phyloP scores from a whole-genome alignment of 2,797 vertebrate genomes.

The Xyrichtys novacula region DNA sequence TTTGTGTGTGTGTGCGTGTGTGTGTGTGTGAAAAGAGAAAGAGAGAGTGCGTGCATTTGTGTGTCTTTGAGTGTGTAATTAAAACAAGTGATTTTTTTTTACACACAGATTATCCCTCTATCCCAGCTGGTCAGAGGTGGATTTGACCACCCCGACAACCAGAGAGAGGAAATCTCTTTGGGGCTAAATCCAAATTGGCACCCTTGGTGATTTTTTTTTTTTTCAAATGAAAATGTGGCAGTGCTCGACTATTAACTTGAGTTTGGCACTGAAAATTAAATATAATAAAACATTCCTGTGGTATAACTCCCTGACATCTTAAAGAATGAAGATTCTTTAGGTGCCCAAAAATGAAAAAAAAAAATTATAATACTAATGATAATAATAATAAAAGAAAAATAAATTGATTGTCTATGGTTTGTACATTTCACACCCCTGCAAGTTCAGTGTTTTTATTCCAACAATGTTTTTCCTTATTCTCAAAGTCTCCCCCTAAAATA shows the following conservation, averaged over 20 bases:
- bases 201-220: slow-evolving; percentile 71
- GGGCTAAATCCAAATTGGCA: slow-evolving; percentile 84
- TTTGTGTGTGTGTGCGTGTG: slow-evolving; percentile 24
- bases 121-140: slow-evolving; percentile 85
- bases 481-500: background rate
- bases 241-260: slow-evolving; percentile 48
- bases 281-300: slow-evolving; percentile 1
- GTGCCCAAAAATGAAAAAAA: background rate
- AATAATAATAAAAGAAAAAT: no score
- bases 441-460: slow-evolving; percentile 10
- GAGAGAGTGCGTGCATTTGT: slow-evolving; percentile 49
- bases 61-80: slow-evolving; percentile 81
- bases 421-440: no score
- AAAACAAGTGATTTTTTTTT: slow-evolving; percentile 85
- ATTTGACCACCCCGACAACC: slow-evolving; percentile 82
- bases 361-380: background rate
- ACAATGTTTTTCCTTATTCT: background rate
- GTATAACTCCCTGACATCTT: background rate
- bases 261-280: slow-evolving; percentile 29
- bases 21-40: slow-evolving; percentile 24
- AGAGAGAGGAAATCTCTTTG: slow-evolving; percentile 82
- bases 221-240: slow-evolving; percentile 51
- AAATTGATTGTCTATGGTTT: slow-evolving; percentile 1
- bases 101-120: slow-evolving; percentile 84
- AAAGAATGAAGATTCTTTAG: background rate